Conservation (phyloP, 2,113 vertebrate species). For the Clarias magur region DNA sequence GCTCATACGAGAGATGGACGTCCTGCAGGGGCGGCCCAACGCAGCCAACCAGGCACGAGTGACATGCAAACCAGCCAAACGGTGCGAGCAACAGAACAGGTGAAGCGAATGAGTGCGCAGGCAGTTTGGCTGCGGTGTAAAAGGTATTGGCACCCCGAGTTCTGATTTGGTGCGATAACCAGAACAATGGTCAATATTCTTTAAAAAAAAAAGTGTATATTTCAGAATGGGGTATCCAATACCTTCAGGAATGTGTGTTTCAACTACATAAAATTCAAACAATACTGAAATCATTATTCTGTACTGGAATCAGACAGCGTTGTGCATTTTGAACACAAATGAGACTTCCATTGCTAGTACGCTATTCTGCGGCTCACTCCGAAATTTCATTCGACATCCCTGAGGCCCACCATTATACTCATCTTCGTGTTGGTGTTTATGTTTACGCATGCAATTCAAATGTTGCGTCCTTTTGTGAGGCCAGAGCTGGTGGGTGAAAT, state of each 20-base stretch:
- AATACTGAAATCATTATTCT: background rate
- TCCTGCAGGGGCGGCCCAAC: slow-evolving; percentile 73
- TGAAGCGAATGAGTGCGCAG: slow-evolving; percentile 71
- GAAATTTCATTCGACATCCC: background rate
- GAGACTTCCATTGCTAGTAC: too few relatives aligned
- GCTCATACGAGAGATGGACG: slow-evolving; percentile 83
- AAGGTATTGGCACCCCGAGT: slow-evolving; percentile 26
- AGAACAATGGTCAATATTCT: background rate
- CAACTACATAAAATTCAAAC: background rate
- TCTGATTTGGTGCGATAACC: background rate
- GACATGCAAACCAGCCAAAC: slow-evolving; percentile 73
- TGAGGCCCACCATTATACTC: background rate
- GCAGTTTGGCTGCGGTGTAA: slow-evolving; percentile 48
- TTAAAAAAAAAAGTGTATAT: too few relatives aligned
- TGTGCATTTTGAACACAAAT: background rate
- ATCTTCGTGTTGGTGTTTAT: background rate
- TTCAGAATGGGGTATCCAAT: slow-evolving; percentile 10
- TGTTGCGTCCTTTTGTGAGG: slow-evolving; percentile 17
- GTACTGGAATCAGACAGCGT: too few relatives aligned
- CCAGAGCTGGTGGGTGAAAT: slow-evolving; percentile 29
- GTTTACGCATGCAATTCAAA: slow-evolving; percentile 31
- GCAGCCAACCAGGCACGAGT: slow-evolving; percentile 65
- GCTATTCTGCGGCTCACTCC: too few relatives aligned
- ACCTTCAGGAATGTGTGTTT: slow-evolving; percentile 18
- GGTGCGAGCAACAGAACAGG: slow-evolving; percentile 69